Conservation (phyloP, 2,113 vertebrate genomes). For the Cyanoramphus novaezelandiae region DNA sequence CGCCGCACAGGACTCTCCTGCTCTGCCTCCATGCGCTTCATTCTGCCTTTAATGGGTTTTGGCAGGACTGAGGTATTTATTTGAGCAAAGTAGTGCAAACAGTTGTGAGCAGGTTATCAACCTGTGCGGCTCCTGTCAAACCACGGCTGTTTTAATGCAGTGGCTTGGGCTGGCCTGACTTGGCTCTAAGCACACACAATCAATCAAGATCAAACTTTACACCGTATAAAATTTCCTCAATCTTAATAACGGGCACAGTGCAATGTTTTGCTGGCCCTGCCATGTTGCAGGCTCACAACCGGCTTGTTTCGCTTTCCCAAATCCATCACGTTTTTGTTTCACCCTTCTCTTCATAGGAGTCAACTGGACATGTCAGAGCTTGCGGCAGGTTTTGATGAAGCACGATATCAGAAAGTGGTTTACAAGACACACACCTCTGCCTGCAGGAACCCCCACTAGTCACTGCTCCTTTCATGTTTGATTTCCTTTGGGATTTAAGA, state of each 20-base stretch:
- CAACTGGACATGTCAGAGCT: neutral
- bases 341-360: neutral
- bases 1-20: neutral
- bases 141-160: neutral
- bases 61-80: neutral
- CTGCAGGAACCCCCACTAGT: neutral
- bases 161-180: neutral
- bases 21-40: neutral
- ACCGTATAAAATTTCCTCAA: neutral
- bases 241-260: neutral
- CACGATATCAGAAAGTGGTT: fast-evolving
- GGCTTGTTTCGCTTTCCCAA: neutral
- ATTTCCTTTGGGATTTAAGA: neutral
- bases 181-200: neutral
- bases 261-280: neutral
- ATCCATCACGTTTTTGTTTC: neutral
- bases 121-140: neutral
- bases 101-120: neutral
- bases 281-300: neutral
- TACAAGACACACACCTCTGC: neutral
- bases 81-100: neutral
- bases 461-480: neutral
- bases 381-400: neutral
- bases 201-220: neutral
- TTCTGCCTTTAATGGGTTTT: neutral